A percentile compares a stretch with the other conserved stretches of the same genome.
Conservation (phyloP, 2,113 vertebrate genomes). For the Bubo bubo region DNA sequence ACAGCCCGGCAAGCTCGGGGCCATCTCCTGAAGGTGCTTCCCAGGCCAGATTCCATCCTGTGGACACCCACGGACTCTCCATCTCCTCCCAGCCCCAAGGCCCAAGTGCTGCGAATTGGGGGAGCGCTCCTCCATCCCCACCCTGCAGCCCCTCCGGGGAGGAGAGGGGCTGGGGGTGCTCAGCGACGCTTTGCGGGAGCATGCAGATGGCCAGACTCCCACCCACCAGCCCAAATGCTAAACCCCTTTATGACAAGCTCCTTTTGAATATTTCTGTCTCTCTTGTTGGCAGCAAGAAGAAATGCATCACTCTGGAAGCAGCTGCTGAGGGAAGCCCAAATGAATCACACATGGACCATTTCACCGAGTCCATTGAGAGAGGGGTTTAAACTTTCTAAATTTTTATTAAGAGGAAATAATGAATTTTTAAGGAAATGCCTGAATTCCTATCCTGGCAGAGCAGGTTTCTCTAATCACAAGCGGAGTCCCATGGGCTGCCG, state of each 20-base stretch:
- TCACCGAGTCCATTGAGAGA: not conserved
- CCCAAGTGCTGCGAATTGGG: not conserved
- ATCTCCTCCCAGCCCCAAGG: not conserved
- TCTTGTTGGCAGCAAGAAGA: not conserved
- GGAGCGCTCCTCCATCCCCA: not conserved
- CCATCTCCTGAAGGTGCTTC: not conserved
- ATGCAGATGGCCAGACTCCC: not conserved
- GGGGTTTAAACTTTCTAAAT: not conserved
- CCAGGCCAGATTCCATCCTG: not conserved
- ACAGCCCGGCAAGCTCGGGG: not conserved
- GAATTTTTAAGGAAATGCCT: not conserved
- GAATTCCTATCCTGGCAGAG: not conserved
- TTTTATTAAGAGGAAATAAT: not conserved
- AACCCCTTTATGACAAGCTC: not conserved
- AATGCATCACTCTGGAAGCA: not conserved
- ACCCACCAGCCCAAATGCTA: not conserved
- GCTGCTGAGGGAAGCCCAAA: not conserved
- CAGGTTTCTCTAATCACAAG: not conserved
- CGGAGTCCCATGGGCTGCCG: not conserved
- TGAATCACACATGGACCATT: not conserved
- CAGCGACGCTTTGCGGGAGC: not conserved
- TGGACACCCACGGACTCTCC: rapidly evolving
- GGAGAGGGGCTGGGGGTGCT: not conserved
- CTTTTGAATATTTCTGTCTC: not conserved
- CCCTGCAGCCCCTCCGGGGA: not conserved